These are phyloP conservation scores for Melopsittacus undulatus DNA, from an alignment of 2,797 vertebrate genomes.

Conservation along the genomic window DNA sequence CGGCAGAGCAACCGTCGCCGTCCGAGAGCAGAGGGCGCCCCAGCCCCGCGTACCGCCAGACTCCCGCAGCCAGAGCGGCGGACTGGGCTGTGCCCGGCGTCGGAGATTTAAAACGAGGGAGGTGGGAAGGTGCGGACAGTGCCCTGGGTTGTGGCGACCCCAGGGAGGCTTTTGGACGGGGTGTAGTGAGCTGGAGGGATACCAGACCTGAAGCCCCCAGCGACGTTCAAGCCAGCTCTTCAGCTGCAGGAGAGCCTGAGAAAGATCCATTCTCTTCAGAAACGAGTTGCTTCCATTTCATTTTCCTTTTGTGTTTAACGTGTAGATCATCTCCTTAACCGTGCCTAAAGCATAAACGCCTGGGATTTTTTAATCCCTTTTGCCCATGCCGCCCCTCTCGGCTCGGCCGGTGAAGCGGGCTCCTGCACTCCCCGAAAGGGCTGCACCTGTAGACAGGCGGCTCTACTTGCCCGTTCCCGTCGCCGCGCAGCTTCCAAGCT, in stretches of 20 bases:
- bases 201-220: background rate
- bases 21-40: slow-evolving; percentile 68
- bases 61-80: background rate
- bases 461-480: background rate
- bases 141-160: background rate
- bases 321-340: background rate
- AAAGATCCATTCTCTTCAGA: background rate
- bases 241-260: background rate
- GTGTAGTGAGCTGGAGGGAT: background rate
- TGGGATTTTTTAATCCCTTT: background rate
- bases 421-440: background rate
- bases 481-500: background rate
- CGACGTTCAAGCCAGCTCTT: background rate
- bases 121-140: background rate
- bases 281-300: background rate
- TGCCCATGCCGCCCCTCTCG: background rate
- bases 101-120: background rate
- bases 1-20: fast-evolving
- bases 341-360: background rate
- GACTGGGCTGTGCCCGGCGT: background rate
- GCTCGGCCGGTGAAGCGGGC: background rate
- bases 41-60: slow-evolving; percentile 3
- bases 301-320: background rate
- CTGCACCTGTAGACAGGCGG: background rate
- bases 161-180: background rate